Evolutionary conservation across 2,797 vertebrate genomes (phyloP), one percentile per base, ranked within the genome.

Genomic region (Danio tinwini): DNA sequence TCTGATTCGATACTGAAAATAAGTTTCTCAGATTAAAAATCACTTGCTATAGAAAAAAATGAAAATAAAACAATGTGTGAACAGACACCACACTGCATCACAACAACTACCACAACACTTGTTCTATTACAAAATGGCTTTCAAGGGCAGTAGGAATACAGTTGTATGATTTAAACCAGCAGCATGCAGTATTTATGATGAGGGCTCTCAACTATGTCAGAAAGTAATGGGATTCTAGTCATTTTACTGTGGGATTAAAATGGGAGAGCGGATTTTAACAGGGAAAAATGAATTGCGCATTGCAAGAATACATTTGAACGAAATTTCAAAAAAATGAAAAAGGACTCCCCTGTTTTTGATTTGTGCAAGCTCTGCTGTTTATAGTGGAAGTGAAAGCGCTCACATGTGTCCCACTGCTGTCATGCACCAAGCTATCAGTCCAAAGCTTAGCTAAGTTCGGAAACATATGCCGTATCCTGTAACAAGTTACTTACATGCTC

Each of bases 21-120:
- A 91, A 91, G 90, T 93, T 91, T 93, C 91, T 92, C 90, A 90
- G 90, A 93, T 92, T 91, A 89, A 92, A 93, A 92, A 88, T 88
- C 89, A 93, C 85, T 90, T 88, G 90, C 88, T 88, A 84, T 85
- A 81, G 11, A 70, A 82, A 83, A 88, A 91, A 88, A 86, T 82
- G 3, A 29, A 29, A 29, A 1, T 1, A 29, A 29, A 29, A 29
- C 53, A 88, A 89, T 39, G 45, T 69, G 89, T 86, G 86, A 87
- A 88, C 92, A 92, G 90, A 89, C 89, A 52, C 86, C 91, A 89
- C 86, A 88, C 87, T 82, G 77, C 78, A 81, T 87, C 78, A 52
- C 74, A 37, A 78, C 52, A 82, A 81, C 87, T 84, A 82, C 83
- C 81, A 68, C 69, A 5, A 67, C 76, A 78, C 84, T 90, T 86